Base-by-base conservation (phyloP, 2,113 vertebrate species). In the Haliaeetus leucogaster region DNA sequence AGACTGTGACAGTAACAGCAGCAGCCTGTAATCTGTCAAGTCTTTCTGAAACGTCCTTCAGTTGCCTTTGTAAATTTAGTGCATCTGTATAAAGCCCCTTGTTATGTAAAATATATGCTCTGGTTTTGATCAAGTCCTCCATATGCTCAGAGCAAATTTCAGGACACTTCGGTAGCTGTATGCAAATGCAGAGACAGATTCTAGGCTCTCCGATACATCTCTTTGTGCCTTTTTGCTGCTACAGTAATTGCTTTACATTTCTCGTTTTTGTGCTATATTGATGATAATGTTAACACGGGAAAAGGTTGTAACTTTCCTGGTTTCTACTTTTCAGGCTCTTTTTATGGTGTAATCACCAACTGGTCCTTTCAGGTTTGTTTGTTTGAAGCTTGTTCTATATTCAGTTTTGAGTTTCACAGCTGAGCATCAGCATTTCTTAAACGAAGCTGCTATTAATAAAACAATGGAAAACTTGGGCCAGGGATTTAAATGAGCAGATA, bases 1-100 rank as follows among this genome's bases (percentile, higher is more conserved):
- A 87, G 78, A 92, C 73, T 90, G 91, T 91, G 93, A 96, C 94
- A 96, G 94, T 96, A 94, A 85, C 74, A 94, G 63, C 82, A 94
- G 71, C 74, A 94, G 79, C 59, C 74, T 92, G 74, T 93, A 96
- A 96, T 96, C 93, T 88, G 93, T 97, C 95, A 93, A 87, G 77
- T 80, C 89, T 91, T 84, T 93, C 93, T 88, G 74, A 96, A 86
- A 88, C 0, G 47, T 94, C 95, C 93, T 97, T 93, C 91, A 95
- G 67, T 81, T 95, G 93, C 84, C 93, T 96, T 96, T 83, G 84
- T 88, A 91, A 96, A 90, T 90, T 91, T 83, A 95, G 30, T 32
- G 2, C 90, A 93, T 95, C 89, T 86, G 82, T 94, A 93, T 70
- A 76, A 92, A 93, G 21, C 36, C 67, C n/a, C 87, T 82, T 90